Percentiles rank a stretch among this genome's conserved stretches.
These are phyloP conservation scores for Cecropterus lyciades DNA, from an alignment of 1,140 invertebrate species.

Conservation along the genomic window DNA sequence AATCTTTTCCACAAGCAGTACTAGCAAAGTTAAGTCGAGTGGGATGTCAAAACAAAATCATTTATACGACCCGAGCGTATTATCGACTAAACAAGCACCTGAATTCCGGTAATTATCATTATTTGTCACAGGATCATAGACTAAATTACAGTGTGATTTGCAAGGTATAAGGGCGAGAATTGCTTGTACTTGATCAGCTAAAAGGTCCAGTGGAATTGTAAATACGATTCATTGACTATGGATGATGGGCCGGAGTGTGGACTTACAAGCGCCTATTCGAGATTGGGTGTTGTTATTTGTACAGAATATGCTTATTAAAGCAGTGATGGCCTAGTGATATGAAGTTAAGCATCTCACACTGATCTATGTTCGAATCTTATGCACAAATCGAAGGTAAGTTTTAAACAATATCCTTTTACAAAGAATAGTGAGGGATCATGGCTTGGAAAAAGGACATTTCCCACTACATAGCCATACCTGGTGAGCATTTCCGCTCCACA, in stretches of 20 bases:
- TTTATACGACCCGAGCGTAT: conserved; percentile 13
- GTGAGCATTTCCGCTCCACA: too few species aligned
- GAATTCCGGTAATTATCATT: conserved; percentile 16
- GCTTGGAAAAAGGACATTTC: too few species aligned
- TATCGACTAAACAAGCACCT: conserved; percentile 22
- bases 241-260: conserved; percentile 48
- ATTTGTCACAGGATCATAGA: conserved; percentile 29
- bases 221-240: conserved; percentile 69
- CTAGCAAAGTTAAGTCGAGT: neutral
- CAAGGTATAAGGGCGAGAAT: conserved; percentile 45
- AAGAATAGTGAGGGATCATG: too few species aligned
- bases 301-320: conserved; percentile 5
- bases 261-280: conserved; percentile 13
- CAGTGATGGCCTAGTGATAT: too few species aligned
- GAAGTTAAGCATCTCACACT: too few species aligned
- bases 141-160: conserved; percentile 45
- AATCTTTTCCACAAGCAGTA: neutral
- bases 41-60: conserved; percentile 10
- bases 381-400: too few species aligned
- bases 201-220: conserved; percentile 53
- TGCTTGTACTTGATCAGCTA: conserved; percentile 60
- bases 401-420: too few species aligned
- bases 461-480: too few species aligned
- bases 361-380: too few species aligned
- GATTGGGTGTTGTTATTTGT: conserved; percentile 26